Evolutionary conservation across 2,888 invertebrate genomes (phyloP), one percentile per base, ranked within the genome.

Genomic region (Cordilura impudica): DNA sequence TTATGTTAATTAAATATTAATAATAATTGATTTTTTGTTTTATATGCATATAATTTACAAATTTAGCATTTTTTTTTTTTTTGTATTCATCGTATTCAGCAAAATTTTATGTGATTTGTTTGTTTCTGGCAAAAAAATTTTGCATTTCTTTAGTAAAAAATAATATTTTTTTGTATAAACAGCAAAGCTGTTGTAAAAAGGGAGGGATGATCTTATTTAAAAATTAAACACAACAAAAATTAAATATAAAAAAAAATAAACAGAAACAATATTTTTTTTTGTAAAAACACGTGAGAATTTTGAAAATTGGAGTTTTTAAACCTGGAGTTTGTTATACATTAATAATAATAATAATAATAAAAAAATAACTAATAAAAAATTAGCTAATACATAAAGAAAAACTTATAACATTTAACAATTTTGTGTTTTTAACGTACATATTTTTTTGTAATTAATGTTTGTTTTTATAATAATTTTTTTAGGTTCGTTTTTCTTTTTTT

Each of bases 41-140:
- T 70, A 58, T 70, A 74, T 78, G 74, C 78, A 65, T 74, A 74
- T 70, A 78, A 78, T 75, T 79, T 79, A 79, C 79, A 79, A 71
- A 71, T 51, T 70, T 78, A 54, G 69, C 69, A 61, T 75, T 75
- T 65, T 58, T 54, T 10, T 56, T 43, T 39, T 63, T 54, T 35
- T 53, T 16, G 39, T 19, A 16, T 60, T 56, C 10, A 49, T 60
- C 4, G 21, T 53, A 61, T 74, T 78, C 63, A 53, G 60, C 74
- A 74, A 65, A 35, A 31, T 65, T 74, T 65, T 31, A n/a, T n/a
- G 29, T 43, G 35, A 53, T 66, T 26, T 45, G 29, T 10, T 39
- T 69, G 53, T 23, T 31, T 61, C 23, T 77, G 73, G 73, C 73
- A 73, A 73, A n/a, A 65, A 39, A 69, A 35, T 67, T 63, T 70